A percentile compares a stretch with the other conserved stretches of the same genome.
Conservation (phyloP, 2,888 invertebrate species). For the Pasiphila rectangulata region DNA sequence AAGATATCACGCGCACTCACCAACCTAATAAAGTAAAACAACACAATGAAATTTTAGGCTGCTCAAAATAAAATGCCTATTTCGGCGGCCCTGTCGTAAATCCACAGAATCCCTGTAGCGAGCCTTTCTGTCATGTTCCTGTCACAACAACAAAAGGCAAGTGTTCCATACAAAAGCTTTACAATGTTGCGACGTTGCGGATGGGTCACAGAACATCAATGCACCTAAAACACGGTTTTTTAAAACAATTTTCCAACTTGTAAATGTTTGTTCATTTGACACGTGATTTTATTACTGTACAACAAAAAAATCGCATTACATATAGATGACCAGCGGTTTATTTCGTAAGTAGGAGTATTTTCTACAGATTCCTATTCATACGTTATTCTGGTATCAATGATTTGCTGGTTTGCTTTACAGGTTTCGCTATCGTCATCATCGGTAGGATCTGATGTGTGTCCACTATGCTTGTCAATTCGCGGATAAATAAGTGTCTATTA, state of each 20-base stretch:
- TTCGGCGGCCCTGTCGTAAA: conserved; percentile 50
- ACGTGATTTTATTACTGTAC: too few species aligned
- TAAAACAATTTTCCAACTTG: background rate
- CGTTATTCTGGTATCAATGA: too few species aligned
- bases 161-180: conserved; percentile 56
- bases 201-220: conserved; percentile 15
- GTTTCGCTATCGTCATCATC: too few species aligned
- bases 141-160: conserved; percentile 59
- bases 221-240: conserved; percentile 7
- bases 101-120: conserved; percentile 50
- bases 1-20: conserved; percentile 17
- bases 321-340: too few species aligned
- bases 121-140: conserved; percentile 51
- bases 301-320: too few species aligned
- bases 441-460: too few species aligned
- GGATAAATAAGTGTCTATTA: too few species aligned
- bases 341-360: too few species aligned
- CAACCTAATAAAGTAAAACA: conserved; percentile 29
- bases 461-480: too few species aligned
- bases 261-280: background rate
- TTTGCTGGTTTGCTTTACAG: too few species aligned
- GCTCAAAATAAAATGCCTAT: conserved; percentile 45
- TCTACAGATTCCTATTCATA: too few species aligned
- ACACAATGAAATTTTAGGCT: conserved; percentile 30
- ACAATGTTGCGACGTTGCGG: conserved; percentile 47